Conservation (phyloP, 2,797 vertebrate genomes). For the Gadopsis marmoratus region DNA sequence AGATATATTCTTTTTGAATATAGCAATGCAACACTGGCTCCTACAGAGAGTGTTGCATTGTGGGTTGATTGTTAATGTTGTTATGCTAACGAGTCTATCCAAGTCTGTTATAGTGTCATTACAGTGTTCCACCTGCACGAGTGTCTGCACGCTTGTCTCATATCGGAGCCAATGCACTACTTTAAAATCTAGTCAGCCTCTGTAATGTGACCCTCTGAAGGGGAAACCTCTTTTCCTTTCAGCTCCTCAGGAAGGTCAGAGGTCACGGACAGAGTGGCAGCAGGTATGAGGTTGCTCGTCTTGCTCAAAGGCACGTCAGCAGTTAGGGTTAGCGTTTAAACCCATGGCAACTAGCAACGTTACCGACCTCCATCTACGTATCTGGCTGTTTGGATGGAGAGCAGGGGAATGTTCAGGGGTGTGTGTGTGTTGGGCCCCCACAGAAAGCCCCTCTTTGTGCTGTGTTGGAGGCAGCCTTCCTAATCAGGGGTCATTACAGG, state of each 20-base stretch:
- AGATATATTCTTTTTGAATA: neutral
- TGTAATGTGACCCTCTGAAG: neutral
- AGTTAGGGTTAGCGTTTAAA: neutral
- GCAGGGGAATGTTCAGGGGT: constrained; percentile 43
- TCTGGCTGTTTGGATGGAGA: constrained; percentile 20
- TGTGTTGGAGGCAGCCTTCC: constrained; percentile 75
- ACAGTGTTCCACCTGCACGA: neutral
- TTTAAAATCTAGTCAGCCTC: neutral
- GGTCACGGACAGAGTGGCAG: neutral
- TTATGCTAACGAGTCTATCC: neutral
- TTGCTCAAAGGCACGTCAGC: constrained; percentile 22
- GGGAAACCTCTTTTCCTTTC: neutral
- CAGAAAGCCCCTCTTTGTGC: constrained; percentile 82
- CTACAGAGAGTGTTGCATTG: neutral
- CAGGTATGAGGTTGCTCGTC: neutral
- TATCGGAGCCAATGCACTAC: neutral
- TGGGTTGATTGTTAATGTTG: neutral
- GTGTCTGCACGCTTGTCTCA: neutral
- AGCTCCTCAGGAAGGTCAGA: constrained; percentile 16
- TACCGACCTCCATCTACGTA: neutral
- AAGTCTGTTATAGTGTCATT: neutral
- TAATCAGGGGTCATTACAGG: constrained; percentile 84
- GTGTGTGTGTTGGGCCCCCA: constrained; percentile 53
- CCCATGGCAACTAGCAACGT: neutral
- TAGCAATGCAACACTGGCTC: neutral